Base-by-base conservation (phyloP, 2,888 invertebrate genomes). In the Spisula subtruncata region DNA sequence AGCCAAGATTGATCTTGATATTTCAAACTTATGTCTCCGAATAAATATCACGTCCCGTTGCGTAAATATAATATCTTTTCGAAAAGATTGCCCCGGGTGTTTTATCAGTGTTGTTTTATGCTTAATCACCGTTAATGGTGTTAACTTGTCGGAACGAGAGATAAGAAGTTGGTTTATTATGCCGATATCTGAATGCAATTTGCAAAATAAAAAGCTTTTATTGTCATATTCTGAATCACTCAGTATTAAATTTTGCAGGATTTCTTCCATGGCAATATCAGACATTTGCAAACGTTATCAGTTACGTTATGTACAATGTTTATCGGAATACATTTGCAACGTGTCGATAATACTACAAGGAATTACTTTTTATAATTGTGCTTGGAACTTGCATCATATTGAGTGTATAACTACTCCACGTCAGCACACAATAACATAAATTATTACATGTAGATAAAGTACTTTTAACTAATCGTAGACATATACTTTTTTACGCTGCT, bases 181-280 rank as follows among this genome's bases (percentile, higher is more conserved):
- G 32, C 35, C 18, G 35, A 41, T 75, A 75, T 75, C 75, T 6
- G 75, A 32, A 35, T 32, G 32, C 75, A 75, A 32, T 75, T 75
- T 75, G 32, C 75, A 16, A 75, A 32, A 75, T 75, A 32, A 75
- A 75, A 75, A 5, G 32, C 25, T 75, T 75, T 75, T 32, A 75
- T 75, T 35, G 32, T 32, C 25, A 14, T 16, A 16, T 35, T 32
- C 32, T 32, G 16, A 18, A 35, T 32, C 8, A 14, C 35, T 25
- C 18, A 35, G 32, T 25, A 32, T 75, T 75, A 75, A 75, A 75
- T 35, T 75, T 14, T 75, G 1, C 29, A 75, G 6, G 20, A 18
- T 75, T 75, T 35, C 75, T 75, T 35, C 29, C 5, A 75, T 35
- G 32, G 32, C 35, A 75, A 35, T 75, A 75, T 75, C 1, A 75